These are phyloP conservation scores for Heteropelma amictum DNA, from an alignment of 2,888 invertebrate species.

Conservation along the genomic window DNA sequence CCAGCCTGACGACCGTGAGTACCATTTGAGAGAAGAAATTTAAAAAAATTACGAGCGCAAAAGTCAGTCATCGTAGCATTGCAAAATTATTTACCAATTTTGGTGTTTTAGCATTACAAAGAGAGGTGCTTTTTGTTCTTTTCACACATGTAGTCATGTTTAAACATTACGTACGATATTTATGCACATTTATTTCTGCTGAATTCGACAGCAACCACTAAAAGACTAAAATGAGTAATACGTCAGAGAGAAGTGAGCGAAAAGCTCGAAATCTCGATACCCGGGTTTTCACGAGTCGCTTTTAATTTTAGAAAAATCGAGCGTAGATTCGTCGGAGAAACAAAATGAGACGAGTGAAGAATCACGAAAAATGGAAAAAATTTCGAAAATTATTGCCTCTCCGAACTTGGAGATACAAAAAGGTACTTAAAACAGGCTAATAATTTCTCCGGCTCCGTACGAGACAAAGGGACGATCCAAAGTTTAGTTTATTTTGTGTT, in stretches of 20 bases:
- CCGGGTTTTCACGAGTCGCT: too few relatives aligned
- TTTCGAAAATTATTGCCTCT: background rate
- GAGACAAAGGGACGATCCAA: background rate
- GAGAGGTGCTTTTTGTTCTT: too few relatives aligned
- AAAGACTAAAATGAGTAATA: background rate
- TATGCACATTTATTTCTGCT: too few relatives aligned
- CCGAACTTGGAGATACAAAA: too few relatives aligned
- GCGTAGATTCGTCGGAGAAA: constrained; percentile 5
- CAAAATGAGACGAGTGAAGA: background rate
- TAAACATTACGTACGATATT: too few relatives aligned
- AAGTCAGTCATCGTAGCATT: too few relatives aligned
- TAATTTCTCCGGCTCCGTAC: background rate
- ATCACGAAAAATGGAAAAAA: background rate
- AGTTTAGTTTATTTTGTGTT: background rate
- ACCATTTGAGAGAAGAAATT: background rate
- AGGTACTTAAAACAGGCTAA: background rate
- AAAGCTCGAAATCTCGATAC: too few relatives aligned
- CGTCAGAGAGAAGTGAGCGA: too few relatives aligned
- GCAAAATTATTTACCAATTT: too few relatives aligned
- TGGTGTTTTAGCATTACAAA: too few relatives aligned
- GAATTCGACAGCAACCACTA: too few relatives aligned
- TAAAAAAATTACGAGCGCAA: background rate
- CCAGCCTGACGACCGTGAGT: constrained; percentile 61
- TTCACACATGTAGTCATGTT: too few relatives aligned
- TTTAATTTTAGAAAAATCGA: constrained; percentile 14